Evolutionary conservation across 1,140 invertebrate species (phyloP).

Genomic region (Lanistes nyassanus): DNA sequence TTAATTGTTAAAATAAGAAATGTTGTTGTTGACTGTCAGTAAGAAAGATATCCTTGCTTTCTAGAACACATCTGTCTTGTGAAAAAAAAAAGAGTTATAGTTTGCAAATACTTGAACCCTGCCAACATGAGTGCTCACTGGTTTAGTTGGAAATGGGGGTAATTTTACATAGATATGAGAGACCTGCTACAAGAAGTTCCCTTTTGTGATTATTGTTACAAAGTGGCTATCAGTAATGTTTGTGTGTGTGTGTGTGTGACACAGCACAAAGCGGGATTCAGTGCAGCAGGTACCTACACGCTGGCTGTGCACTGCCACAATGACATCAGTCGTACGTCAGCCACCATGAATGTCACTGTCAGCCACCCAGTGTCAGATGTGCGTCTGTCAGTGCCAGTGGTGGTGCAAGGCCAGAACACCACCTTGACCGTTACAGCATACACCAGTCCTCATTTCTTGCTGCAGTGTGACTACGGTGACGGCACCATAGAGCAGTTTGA

Average conservation of each 20-base stretch:
- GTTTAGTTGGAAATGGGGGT: too few relatives aligned
- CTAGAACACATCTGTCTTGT: too few relatives aligned
- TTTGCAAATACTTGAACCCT: too few relatives aligned
- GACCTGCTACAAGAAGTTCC: too few relatives aligned
- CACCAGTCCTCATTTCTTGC: constrained; percentile 24
- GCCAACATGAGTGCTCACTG: too few relatives aligned
- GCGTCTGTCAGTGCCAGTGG: constrained; percentile 7
- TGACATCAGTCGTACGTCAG: constrained; percentile 30
- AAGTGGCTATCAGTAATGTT: too few relatives aligned
- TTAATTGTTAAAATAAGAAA: too few relatives aligned
- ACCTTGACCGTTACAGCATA: constrained; percentile 22
- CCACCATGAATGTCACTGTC: constrained; percentile 28
- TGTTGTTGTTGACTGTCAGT: too few relatives aligned
- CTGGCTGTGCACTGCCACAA: constrained; percentile 30
- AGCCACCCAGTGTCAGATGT: constrained; percentile 29
- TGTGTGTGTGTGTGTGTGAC: background rate
- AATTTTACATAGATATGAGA: too few relatives aligned
- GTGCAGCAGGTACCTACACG: constrained; percentile 22
- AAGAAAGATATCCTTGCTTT: too few relatives aligned
- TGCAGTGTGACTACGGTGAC: constrained; percentile 36
- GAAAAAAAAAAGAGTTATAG: too few relatives aligned
- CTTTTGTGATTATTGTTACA: too few relatives aligned
- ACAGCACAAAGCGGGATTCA: constrained; percentile 21
- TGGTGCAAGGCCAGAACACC: constrained; percentile 16
- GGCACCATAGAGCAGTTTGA: constrained; percentile 12